Conservation (phyloP, 35 echinoderm and acorn worm genomes). For the Lytechinus variegatus region DNA sequence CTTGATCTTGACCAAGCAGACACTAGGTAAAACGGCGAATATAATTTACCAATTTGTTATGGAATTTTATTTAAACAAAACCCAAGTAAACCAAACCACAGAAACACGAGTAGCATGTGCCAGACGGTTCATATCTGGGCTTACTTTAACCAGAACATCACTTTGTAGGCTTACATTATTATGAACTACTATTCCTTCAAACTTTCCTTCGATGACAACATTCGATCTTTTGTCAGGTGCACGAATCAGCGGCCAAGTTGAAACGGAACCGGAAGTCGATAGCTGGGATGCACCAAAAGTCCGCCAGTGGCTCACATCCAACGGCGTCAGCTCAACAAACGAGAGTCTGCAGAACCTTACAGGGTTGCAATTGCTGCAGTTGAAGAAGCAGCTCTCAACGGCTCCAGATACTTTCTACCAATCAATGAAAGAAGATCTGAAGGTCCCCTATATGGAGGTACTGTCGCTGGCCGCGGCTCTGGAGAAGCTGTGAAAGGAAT, state of each 20-base stretch:
- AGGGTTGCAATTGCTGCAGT: background rate
- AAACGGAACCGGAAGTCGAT: background rate
- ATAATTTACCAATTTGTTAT: too few species aligned
- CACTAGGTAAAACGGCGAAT: too few species aligned
- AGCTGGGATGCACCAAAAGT: background rate
- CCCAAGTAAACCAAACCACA: too few species aligned
- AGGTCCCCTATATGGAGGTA: background rate
- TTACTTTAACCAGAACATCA: too few species aligned
- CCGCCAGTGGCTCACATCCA: background rate
- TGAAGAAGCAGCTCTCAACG: background rate
- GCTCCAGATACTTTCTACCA: background rate
- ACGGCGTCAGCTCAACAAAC: background rate
- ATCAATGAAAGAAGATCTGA: constrained; percentile 15
- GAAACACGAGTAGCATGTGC: too few species aligned
- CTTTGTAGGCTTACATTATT: too few species aligned
- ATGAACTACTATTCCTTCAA: too few species aligned
- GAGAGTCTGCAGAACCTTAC: background rate
- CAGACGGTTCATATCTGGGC: too few species aligned
- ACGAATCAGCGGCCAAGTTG: background rate
- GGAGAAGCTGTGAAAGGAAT: background rate
- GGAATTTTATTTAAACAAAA: too few species aligned
- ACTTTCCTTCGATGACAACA: too few species aligned
- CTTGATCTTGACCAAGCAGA: too few species aligned
- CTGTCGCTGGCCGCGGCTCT: background rate
- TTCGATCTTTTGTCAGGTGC: background rate